Conservation (phyloP, 1,140 invertebrate species). For the Dufourea novaeangliae region DNA sequence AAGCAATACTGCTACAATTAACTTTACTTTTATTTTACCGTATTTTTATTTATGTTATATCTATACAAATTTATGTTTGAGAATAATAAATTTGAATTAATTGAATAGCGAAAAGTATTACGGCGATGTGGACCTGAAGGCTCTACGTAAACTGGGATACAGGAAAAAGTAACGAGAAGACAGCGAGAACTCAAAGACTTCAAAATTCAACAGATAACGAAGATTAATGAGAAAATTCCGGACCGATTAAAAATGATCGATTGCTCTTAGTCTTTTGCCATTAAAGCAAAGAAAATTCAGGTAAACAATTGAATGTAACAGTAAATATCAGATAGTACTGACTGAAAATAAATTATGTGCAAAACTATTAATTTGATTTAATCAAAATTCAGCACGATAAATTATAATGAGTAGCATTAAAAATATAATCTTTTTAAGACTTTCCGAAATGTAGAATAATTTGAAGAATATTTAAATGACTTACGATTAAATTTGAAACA, state of each 20-base stretch:
- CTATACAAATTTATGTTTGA: neutral
- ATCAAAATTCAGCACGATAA: too few species aligned
- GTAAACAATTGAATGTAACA: too few species aligned
- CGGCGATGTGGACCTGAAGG: conserved; percentile 90
- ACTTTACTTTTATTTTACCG: neutral
- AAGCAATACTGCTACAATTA: too few species aligned
- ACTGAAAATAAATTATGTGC: too few species aligned
- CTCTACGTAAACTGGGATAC: conserved; percentile 89
- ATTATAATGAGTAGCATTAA: too few species aligned
- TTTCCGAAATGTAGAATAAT: neutral
- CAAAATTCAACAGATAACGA: neutral
- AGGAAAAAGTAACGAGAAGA: conserved; percentile 66
- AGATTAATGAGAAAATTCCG: neutral
- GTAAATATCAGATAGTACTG: too few species aligned
- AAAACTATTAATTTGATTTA: too few species aligned
- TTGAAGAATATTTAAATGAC: too few species aligned
- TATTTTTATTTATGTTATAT: neutral
- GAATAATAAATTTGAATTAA: conserved; percentile 62
- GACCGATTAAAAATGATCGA: neutral
- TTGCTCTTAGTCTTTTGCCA: too few species aligned
- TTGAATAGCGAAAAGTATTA: conserved; percentile 91
- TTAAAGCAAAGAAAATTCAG: too few species aligned
- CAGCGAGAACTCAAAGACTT: neutral
- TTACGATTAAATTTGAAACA: neutral
- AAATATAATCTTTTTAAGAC: too few species aligned